Percentiles rank a stretch among this genome's conserved stretches.
Evolutionary conservation across 2,113 vertebrate genomes (phyloP).

Genomic region (Fulica atra): DNA sequence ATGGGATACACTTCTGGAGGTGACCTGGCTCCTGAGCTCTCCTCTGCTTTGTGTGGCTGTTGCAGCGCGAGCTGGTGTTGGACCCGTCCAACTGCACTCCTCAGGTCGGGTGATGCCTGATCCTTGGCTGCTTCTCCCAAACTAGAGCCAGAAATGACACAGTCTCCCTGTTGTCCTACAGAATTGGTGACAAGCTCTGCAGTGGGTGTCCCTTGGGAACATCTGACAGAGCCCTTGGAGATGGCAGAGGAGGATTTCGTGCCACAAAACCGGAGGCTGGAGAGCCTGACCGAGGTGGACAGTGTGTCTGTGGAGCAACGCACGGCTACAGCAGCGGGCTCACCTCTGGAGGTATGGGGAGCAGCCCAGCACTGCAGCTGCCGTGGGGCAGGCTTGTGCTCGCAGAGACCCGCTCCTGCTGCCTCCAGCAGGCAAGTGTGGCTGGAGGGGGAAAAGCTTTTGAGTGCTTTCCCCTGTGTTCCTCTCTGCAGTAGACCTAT

Average conservation of each 20-base stretch:
- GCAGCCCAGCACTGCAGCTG: not conserved
- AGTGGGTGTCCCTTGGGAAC: too few relatives aligned
- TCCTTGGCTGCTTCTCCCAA: not conserved
- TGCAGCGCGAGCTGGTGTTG: not conserved
- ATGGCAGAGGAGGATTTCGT: accelerated
- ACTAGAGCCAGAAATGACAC: not conserved
- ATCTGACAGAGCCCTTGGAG: accelerated
- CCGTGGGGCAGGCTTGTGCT: not conserved
- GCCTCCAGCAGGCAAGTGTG: not conserved
- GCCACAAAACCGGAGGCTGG: not conserved
- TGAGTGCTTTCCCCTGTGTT: not conserved
- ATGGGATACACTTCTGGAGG: not conserved
- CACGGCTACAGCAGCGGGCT: accelerated
- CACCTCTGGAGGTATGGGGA: not conserved
- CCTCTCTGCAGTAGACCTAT: not conserved
- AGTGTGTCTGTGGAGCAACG: not conserved
- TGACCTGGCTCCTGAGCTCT: not conserved
- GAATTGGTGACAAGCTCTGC: too few relatives aligned
- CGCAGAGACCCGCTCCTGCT: not conserved
- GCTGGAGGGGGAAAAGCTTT: not conserved
- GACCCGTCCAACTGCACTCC: accelerated
- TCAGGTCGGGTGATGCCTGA: not conserved
- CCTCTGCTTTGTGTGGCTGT: not conserved
- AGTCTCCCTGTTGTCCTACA: not conserved
- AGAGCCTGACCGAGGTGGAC: not conserved